These are phyloP conservation scores for Ophion costatus DNA, from an alignment of 2,888 invertebrate species.

Conservation along the genomic window DNA sequence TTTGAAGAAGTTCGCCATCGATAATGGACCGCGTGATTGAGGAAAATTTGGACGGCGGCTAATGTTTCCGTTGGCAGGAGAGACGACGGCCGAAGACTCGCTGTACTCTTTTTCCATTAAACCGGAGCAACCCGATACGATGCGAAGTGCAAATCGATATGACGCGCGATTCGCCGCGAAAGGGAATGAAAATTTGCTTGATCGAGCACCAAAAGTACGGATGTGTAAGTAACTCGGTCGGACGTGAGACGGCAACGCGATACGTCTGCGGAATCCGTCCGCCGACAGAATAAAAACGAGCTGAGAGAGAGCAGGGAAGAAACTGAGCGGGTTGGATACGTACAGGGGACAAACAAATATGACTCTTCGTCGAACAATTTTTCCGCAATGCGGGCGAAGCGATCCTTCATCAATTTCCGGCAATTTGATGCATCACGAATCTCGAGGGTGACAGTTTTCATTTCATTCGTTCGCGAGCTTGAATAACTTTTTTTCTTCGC, in stretches of 20 bases:
- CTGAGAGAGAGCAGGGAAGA: slow-evolving; percentile 29
- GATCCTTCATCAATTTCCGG: not conserved
- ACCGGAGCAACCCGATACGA: slow-evolving; percentile 80
- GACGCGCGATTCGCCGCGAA: slow-evolving; percentile 73
- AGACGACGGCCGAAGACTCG: slow-evolving; percentile 13
- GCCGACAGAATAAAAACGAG: slow-evolving; percentile 57
- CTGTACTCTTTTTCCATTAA: slow-evolving; percentile 72
- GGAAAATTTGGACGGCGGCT: no score
- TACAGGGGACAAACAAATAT: slow-evolving; percentile 11
- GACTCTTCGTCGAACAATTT: not conserved
- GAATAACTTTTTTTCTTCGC: not conserved
- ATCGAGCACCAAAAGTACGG: slow-evolving; percentile 59
- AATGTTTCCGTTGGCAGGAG: not conserved
- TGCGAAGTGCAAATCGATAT: slow-evolving; percentile 82
- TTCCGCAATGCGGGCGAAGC: not conserved
- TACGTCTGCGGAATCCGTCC: slow-evolving; percentile 79
- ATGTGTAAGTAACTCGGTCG: slow-evolving; percentile 74
- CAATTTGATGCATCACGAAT: no score
- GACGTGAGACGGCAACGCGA: slow-evolving; percentile 81
- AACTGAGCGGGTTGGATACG: slow-evolving; percentile 17
- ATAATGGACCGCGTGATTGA: no score
- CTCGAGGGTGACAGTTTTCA: not conserved
- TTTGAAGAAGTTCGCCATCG: not conserved
- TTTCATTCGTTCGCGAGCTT: not conserved
- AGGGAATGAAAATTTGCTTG: slow-evolving; percentile 71